These are phyloP conservation scores for Temnothorax rugatulus DNA, from an alignment of 2,888 invertebrate species.

Conservation along the genomic window DNA sequence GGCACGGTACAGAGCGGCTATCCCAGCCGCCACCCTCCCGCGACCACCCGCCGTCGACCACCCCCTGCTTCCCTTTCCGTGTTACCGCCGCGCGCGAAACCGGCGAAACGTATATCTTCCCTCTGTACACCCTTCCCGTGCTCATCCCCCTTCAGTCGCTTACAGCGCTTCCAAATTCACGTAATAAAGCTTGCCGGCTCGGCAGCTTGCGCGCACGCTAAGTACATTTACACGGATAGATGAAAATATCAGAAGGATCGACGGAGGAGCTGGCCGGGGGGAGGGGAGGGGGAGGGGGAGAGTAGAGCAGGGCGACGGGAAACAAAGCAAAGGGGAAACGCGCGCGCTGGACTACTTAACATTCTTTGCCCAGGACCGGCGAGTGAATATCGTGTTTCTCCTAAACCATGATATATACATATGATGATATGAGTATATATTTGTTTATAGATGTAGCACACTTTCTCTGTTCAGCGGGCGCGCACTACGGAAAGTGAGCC, in stretches of 20 bases:
- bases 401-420: constrained; percentile 52
- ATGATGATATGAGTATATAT: constrained; percentile 53
- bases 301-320: neutral
- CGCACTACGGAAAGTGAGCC: constrained; percentile 3
- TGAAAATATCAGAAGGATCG: constrained; percentile 76
- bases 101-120: constrained; percentile 75
- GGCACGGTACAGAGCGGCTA: constrained; percentile 76
- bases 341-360: constrained; percentile 72
- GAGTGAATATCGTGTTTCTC: constrained; percentile 66
- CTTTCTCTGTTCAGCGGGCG: constrained; percentile 42
- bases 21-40: constrained; percentile 65
- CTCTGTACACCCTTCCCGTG: constrained; percentile 47
- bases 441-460: constrained; percentile 74
- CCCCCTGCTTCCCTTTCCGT: neutral
- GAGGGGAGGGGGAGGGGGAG: neutral
- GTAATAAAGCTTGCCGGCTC: constrained; percentile 76
- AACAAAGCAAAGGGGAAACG: constrained; percentile 41
- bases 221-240: constrained; percentile 79
- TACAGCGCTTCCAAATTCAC: constrained; percentile 78
- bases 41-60: constrained; percentile 43
- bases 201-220: constrained; percentile 70
- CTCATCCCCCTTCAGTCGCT: constrained; percentile 69
- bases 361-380: constrained; percentile 68
- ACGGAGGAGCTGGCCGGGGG: constrained; percentile 65
- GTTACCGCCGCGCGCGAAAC: constrained; percentile 59